A percentile compares a stretch with the other conserved stretches of the same genome.
phyloP scores from a whole-genome alignment of 2,888 invertebrate genomes.

The Pachycephus smyrnensis region DNA sequence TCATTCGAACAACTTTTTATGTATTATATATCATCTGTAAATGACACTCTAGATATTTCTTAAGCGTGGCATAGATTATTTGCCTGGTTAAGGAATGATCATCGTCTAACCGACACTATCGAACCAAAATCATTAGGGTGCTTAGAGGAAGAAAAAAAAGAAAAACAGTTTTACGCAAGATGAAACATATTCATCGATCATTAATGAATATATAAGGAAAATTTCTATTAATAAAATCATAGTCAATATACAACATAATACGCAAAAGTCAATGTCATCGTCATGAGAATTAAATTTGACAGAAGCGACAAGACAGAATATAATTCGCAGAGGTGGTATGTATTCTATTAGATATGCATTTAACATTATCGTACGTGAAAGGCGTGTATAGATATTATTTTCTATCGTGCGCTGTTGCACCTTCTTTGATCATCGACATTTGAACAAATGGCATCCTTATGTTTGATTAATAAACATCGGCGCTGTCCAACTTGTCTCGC shows the following conservation, averaged over 20 bases:
- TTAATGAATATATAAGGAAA: not conserved
- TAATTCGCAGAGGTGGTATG: conserved; percentile 28
- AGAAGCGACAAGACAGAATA: not conserved
- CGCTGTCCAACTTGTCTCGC: not conserved
- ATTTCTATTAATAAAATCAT: not conserved
- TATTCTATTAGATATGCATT: conserved; percentile 23
- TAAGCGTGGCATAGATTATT: not conserved
- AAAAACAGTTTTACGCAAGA: not conserved
- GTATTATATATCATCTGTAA: not conserved
- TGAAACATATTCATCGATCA: not conserved
- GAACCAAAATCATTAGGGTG: not conserved
- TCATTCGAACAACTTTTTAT: not conserved
- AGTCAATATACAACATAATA: not conserved
- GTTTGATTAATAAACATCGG: conserved; percentile 31
- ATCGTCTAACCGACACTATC: not conserved
- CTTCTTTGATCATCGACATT: not conserved
- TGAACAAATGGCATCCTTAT: conserved; percentile 36
- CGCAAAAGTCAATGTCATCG: not conserved
- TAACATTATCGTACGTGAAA: not conserved
- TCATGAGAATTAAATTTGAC: not conserved
- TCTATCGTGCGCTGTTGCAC: not conserved
- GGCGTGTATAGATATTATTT: not conserved
- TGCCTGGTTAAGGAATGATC: not conserved
- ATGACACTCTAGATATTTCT: not conserved
- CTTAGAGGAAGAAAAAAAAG: not conserved